Conservation (phyloP, 1,140 invertebrate species). For the Sitodiplosis mosellana region DNA sequence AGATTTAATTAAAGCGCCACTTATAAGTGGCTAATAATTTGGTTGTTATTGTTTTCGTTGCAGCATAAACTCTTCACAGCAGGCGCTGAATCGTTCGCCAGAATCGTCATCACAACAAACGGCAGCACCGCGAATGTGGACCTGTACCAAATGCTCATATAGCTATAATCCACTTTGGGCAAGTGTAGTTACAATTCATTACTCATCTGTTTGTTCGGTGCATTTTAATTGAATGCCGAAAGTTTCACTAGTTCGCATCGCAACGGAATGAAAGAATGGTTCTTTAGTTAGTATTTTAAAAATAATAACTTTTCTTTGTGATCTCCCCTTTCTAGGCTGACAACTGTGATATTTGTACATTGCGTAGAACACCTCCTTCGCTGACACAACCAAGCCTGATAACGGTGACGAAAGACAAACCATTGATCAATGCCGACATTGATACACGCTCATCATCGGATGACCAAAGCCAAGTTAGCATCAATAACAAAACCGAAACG, state of each 20-base stretch:
- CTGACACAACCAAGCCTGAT: conserved; percentile 45
- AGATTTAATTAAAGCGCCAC: background rate
- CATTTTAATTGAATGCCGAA: too few relatives aligned
- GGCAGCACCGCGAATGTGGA: conserved; percentile 50
- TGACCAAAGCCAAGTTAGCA: background rate
- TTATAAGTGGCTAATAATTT: background rate
- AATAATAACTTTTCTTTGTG: too few relatives aligned
- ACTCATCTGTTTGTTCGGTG: too few relatives aligned
- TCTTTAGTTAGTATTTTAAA: too few relatives aligned
- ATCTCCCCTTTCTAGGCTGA: too few relatives aligned
- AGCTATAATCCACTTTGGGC: conserved; percentile 69
- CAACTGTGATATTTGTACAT: conserved; percentile 61
- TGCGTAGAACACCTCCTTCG: conserved; percentile 38
- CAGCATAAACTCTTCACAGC: background rate
- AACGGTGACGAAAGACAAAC: conserved; percentile 39
- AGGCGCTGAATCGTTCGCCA: background rate
- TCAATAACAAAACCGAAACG: too few relatives aligned
- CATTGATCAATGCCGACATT: conserved; percentile 28
- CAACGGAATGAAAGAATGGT: too few relatives aligned
- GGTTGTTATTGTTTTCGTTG: background rate
- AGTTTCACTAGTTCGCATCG: too few relatives aligned
- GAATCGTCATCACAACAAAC: background rate
- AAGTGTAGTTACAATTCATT: too few relatives aligned
- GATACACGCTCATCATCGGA: background rate
- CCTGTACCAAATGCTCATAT: conserved; percentile 69